These are phyloP conservation scores for Herpetotheres cachinnans DNA, from an alignment of 2,113 vertebrate species.

Conservation along the genomic window DNA sequence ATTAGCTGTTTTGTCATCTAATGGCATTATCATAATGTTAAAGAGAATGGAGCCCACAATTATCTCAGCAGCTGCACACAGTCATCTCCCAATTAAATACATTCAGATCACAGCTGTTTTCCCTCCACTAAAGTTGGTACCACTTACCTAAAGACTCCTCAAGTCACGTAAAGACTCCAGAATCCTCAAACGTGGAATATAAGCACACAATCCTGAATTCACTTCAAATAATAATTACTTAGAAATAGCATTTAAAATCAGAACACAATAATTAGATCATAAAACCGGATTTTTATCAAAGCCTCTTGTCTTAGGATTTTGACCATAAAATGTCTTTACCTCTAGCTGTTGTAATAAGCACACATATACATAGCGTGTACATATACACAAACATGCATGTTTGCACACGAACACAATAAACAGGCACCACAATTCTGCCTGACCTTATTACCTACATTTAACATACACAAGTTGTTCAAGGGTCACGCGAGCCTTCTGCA, in stretches of 20 bases:
- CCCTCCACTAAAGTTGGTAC: not conserved
- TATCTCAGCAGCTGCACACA: not conserved
- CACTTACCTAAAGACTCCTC: not conserved
- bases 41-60: not conserved
- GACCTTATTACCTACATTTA: not conserved
- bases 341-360: not conserved
- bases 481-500: not conserved
- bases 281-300: not conserved
- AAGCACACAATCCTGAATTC: not conserved
- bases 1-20: constrained; percentile 19
- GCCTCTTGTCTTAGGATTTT: not conserved
- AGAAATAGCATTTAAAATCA: not conserved
- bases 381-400: rapidly evolving
- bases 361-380: rapidly evolving
- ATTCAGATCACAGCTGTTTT: not conserved
- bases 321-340: not conserved
- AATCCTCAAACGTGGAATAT: not conserved
- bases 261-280: not conserved
- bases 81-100: constrained; percentile 6
- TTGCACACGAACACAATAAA: not conserved
- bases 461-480: not conserved
- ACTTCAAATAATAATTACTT: not conserved
- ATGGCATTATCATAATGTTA: not conserved
- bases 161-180: not conserved
- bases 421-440: not conserved